Conservation (phyloP, 1,140 invertebrate genomes). For the Lasioglossum albipes region DNA sequence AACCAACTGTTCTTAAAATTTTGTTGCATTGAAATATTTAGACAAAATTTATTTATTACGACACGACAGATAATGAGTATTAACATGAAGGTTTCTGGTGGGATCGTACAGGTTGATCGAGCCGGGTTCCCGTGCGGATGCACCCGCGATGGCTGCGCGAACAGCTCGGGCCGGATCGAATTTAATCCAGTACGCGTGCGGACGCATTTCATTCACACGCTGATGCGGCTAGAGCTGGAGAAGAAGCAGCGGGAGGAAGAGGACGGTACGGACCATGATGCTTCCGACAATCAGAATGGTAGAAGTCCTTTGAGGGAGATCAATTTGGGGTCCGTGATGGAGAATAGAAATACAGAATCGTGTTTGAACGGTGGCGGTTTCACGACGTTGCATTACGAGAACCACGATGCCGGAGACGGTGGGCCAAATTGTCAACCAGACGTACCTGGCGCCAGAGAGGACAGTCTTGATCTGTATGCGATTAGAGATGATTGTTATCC, state of each 20-base stretch:
- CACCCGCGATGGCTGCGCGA: conserved; percentile 95
- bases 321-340: conserved; percentile 80
- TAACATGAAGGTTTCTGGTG: not conserved
- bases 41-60: too few relatives aligned
- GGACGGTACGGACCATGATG: conserved; percentile 57
- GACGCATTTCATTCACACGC: conserved; percentile 98
- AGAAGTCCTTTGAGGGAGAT: conserved; percentile 80
- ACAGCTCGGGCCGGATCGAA: conserved; percentile 95
- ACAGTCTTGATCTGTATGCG: conserved; percentile 84
- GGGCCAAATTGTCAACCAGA: conserved; percentile 72
- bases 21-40: too few relatives aligned
- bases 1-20: too few relatives aligned
- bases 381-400: conserved; percentile 84
- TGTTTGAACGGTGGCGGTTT: conserved; percentile 83
- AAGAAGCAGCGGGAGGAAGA: conserved; percentile 84
- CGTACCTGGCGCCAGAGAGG: conserved; percentile 81
- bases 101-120: conserved; percentile 87
- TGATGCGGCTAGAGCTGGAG: conserved; percentile 96
- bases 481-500: conserved; percentile 86
- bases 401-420: conserved; percentile 54
- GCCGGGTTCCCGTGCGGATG: conserved; percentile 98
- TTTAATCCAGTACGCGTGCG: conserved; percentile 97
- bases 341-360: conserved; percentile 79
- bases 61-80: too few relatives aligned
- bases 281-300: conserved; percentile 60